Percentiles rank a stretch among this genome's conserved stretches.
Evolutionary conservation across 2,797 vertebrate genomes (phyloP).

Genomic region (Phataginus tricuspis): DNA sequence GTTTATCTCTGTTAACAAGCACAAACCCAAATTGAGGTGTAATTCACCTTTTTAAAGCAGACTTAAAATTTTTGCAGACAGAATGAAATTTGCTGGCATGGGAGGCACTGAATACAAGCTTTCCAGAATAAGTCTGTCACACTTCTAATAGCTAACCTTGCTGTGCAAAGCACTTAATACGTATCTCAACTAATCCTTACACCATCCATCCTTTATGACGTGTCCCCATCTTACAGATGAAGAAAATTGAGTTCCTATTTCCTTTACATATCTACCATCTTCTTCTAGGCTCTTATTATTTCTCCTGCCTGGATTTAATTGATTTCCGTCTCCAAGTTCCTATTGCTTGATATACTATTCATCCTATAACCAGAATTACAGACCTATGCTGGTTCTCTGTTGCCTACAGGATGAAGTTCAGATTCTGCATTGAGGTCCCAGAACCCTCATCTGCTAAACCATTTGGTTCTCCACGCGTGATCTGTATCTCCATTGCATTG

Average conservation of each 20-base stretch:
- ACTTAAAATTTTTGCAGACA: background rate
- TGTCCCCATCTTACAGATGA: background rate
- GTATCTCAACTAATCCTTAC: background rate
- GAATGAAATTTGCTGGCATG: background rate
- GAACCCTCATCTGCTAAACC: background rate
- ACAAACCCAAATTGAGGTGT: background rate
- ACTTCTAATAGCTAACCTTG: background rate
- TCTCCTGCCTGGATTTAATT: no score
- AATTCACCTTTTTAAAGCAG: background rate
- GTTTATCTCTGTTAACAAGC: background rate
- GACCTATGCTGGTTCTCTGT: background rate
- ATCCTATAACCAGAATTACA: background rate
- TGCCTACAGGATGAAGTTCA: background rate
- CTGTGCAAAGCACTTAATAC: background rate
- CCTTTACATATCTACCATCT: background rate
- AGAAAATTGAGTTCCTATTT: background rate
- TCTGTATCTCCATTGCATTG: background rate
- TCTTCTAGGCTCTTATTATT: background rate
- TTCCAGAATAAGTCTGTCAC: background rate
- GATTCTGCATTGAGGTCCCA: background rate
- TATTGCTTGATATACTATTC: background rate
- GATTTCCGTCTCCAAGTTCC: background rate
- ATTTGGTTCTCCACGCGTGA: background rate
- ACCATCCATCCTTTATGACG: background rate
- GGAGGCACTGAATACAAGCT: background rate